Base-by-base conservation (phyloP, 2,888 invertebrate genomes). In the Perithous albicinctus region DNA sequence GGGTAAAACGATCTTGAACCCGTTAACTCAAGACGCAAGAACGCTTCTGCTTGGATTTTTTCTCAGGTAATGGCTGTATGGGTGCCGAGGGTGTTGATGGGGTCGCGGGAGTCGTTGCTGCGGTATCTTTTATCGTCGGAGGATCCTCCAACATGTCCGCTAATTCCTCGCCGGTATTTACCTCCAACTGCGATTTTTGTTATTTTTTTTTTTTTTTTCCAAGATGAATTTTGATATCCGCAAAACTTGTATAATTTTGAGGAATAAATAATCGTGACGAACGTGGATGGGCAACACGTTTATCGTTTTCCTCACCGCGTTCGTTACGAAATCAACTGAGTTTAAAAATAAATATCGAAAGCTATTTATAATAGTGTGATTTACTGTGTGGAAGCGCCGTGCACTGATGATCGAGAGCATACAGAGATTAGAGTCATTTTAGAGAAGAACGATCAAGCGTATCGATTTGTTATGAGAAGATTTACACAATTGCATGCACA, bases 141-240 rank as follows among this genome's bases (percentile, higher is more conserved):
- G 92, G 91, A 85, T 92, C 92, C 88, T 92, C 92, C 91, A 92
- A 89, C 91, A 91, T 91, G 87, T 92, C 92, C 80, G 92, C 91
- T 88, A 92, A 89, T 86, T 92, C 92, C 84, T 92, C 92, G 67
- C 91, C 92, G 87, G 90, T 90, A 90, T 90, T 92, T 87, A 92
- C 91, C 90, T 92, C 92, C 90, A 92, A 91, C 92, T 92, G 88
- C 78, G 87, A 86, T 89, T 82, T 23, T 75, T 75, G n/a, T n/a
- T n/a, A n/a, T n/a, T n/a, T n/a, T n/a, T n/a, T n/a, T n/a, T n/a
- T n/a, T n/a, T n/a, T n/a, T n/a, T n/a, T n/a, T n/a, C n/a, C 59
- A 43, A 10, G 12, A 23, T 43, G 29, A 7, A 8, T 43, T 43
- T 43, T 29, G 23, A n/a, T 10, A 64, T 59, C 18, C 18, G 18